A percentile compares a stretch with the other conserved stretches of the same genome.
These are phyloP conservation scores for Monarcha castaneiventris DNA, from an alignment of 2,113 vertebrate genomes.

Conservation along the genomic window DNA sequence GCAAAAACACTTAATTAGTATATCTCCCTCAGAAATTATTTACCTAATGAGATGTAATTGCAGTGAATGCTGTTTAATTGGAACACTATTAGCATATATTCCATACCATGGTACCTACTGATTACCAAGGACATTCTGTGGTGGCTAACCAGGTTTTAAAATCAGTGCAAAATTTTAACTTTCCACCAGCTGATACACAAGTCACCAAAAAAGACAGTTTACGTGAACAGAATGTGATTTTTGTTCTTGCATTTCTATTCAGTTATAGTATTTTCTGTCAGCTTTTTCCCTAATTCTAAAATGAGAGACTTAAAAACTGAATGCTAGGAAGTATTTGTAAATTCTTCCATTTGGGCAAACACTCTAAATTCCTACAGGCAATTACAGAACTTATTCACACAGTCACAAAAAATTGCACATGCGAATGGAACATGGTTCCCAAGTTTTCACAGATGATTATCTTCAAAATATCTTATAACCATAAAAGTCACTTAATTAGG, in stretches of 20 bases:
- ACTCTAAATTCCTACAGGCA: not conserved
- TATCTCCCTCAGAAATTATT: slow-evolving; percentile 21
- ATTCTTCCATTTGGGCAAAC: not conserved
- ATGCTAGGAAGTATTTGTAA: not conserved
- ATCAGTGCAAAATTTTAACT: not conserved
- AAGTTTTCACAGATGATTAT: not conserved
- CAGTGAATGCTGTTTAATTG: not conserved
- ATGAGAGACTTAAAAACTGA: not conserved
- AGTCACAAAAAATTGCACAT: not conserved
- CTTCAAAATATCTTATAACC: not conserved
- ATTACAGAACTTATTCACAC: not conserved
- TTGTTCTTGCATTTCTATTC: not conserved
- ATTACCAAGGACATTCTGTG: not conserved
- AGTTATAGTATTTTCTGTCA: not conserved
- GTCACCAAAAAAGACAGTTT: not conserved
- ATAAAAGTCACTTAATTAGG: not conserved
- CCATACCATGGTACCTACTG: not conserved
- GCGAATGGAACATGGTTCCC: not conserved
- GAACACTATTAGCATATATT: not conserved
- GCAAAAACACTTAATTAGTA: slow-evolving; percentile 21
- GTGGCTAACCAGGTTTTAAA: not conserved
- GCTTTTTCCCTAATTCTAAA: not conserved
- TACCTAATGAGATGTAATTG: slow-evolving; percentile 25
- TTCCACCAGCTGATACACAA: not conserved
- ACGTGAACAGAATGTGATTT: not conserved